A percentile compares a stretch with the other conserved stretches of the same genome.
These are phyloP conservation scores for Schrankia costaestrigalis DNA, from an alignment of 2,888 invertebrate species.

Conservation along the genomic window DNA sequence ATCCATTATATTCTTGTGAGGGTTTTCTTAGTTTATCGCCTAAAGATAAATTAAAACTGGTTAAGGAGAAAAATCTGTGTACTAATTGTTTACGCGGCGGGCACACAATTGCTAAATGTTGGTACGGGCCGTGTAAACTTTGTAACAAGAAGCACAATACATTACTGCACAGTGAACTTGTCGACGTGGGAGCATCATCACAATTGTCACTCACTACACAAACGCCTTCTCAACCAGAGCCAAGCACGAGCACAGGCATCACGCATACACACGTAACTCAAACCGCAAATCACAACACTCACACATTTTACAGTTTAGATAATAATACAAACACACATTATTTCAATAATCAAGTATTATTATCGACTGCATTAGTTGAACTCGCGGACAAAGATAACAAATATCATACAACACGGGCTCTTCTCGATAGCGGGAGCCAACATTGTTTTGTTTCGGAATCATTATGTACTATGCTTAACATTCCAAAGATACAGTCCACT, in stretches of 20 bases:
- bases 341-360: conserved; percentile 8
- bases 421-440: conserved; percentile 24
- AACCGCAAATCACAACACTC: conserved; percentile 1
- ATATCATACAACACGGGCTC: conserved; percentile 16
- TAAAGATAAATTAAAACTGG: conserved; percentile 4
- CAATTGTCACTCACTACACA: neutral
- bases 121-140: conserved; percentile 7
- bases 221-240: neutral
- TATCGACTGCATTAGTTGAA: conserved; percentile 24
- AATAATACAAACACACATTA: conserved; percentile 1
- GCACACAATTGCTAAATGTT: conserved; percentile 4
- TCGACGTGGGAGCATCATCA: neutral
- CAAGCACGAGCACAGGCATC: neutral
- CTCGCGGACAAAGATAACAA: conserved; percentile 10
- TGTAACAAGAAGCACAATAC: conserved; percentile 9
- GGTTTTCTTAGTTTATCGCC: neutral
- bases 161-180: neutral
- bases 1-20: conserved; percentile 4
- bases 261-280: conserved; percentile 2
- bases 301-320: conserved; percentile 1
- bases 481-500: conserved; percentile 14
- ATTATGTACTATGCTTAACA: conserved; percentile 11
- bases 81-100: conserved; percentile 6
- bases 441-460: conserved; percentile 15
- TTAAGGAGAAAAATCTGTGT: conserved; percentile 4